phyloP scores from a whole-genome alignment of 2,888 invertebrate species.

The Cephus nigrinus region DNA sequence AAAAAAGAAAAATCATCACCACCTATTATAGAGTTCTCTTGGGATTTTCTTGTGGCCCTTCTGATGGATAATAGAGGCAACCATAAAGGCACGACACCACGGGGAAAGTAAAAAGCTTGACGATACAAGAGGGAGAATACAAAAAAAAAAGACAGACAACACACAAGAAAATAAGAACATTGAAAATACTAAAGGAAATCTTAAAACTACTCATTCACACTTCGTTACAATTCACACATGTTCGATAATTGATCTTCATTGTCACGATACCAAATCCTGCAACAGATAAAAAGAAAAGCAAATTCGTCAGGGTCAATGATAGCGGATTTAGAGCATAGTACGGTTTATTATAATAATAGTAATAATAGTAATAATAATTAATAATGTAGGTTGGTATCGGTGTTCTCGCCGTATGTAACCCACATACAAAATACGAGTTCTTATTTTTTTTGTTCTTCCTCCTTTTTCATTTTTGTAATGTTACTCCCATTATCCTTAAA shows the following conservation, averaged over 20 bases:
- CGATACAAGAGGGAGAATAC: background rate
- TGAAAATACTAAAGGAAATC: background rate
- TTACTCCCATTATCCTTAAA: constrained; percentile 38
- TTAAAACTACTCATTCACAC: constrained; percentile 14
- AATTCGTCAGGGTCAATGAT: constrained; percentile 9
- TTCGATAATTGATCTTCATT: background rate
- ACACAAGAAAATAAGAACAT: background rate
- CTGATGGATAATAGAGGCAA: background rate
- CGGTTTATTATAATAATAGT: constrained; percentile 60
- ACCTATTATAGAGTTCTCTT: background rate
- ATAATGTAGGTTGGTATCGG: constrained; percentile 40
- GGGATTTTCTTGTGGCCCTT: background rate
- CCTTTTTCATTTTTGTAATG: background rate
- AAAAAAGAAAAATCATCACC: constrained; percentile 27
- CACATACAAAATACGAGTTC: constrained; percentile 53
- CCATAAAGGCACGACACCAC: background rate
- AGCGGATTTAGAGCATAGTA: constrained; percentile 55
- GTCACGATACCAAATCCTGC: constrained; percentile 22
- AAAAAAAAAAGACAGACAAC: background rate
- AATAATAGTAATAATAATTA: constrained; percentile 47
- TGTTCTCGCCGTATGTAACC: constrained; percentile 32
- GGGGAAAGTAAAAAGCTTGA: background rate
- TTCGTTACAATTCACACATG: constrained; percentile 29
- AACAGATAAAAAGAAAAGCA: constrained; percentile 35
- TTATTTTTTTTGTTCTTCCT: constrained; percentile 25